Percentiles rank a stretch among this genome's conserved stretches.
Conservation (phyloP, 2,888 invertebrate genomes). For the Heteromyza rotundicornis region DNA sequence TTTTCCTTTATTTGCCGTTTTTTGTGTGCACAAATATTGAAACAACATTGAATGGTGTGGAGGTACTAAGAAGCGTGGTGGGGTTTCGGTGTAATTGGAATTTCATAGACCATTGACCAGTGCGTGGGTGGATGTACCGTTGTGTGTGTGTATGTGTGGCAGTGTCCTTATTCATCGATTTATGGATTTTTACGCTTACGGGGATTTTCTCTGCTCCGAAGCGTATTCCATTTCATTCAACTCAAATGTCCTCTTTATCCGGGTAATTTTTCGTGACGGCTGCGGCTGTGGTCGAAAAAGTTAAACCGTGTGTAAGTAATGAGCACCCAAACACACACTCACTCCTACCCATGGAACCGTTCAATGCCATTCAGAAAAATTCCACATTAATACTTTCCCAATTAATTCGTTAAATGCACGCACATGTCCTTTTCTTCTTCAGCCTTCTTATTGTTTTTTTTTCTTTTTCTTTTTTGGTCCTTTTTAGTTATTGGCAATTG, state of each 20-base stretch:
- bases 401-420: conserved; percentile 53
- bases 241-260: conserved; percentile 16
- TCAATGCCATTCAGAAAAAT: not conserved
- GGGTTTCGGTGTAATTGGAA: conserved; percentile 40
- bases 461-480: conserved; percentile 13
- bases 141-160: conserved; percentile 15
- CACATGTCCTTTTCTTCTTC: conserved; percentile 39
- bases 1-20: not conserved
- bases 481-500: not conserved
- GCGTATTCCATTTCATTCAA: not conserved
- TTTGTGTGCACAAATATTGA: conserved; percentile 2
- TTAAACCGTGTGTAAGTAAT: conserved; percentile 51
- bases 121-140: not conserved
- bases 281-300: conserved; percentile 32
- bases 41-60: not conserved
- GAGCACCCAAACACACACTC: conserved; percentile 24
- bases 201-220: conserved; percentile 1
- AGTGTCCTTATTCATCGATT: conserved; percentile 33
- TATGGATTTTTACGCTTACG: conserved; percentile 6
- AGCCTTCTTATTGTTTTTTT: too few species aligned
- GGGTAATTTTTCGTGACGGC: conserved; percentile 17
- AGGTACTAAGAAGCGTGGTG: conserved; percentile 5
- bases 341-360: not conserved
- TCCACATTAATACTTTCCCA: conserved; percentile 35
- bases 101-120: conserved; percentile 53